phyloP scores from a whole-genome alignment of 2,113 vertebrate species.

The Otus sunia region DNA sequence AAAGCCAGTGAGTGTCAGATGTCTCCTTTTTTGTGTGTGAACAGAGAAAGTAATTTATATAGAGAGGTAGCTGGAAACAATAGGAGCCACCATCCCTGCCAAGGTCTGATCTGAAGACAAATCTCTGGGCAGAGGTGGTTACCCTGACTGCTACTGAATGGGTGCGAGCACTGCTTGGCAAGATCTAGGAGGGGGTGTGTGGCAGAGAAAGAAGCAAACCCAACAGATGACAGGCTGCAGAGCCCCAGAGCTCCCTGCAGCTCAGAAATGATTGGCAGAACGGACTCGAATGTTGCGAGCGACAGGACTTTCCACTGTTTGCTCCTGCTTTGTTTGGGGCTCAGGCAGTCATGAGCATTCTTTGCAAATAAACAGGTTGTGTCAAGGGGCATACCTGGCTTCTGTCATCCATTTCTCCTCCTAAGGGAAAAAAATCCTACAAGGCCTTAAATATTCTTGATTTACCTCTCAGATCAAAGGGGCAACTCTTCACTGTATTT shows the following conservation, averaged over 20 bases:
- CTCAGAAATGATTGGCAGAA: background rate
- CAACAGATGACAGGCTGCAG: background rate
- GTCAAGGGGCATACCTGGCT: background rate
- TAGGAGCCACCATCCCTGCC: background rate
- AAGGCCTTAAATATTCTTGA: background rate
- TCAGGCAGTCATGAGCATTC: background rate
- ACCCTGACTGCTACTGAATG: background rate
- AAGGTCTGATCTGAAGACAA: background rate
- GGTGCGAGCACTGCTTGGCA: background rate
- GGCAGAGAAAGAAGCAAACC: background rate
- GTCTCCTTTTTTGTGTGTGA: conserved; percentile 2
- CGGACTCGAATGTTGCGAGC: background rate
- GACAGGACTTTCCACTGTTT: background rate
- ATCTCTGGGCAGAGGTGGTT: background rate
- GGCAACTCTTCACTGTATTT: background rate
- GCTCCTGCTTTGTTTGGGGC: background rate
- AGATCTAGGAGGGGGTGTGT: background rate
- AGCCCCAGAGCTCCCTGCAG: background rate
- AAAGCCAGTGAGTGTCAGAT: background rate
- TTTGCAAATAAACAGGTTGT: background rate
- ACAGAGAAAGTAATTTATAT: conserved; percentile 35
- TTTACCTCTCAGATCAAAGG: background rate
- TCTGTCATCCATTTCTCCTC: background rate
- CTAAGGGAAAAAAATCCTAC: background rate
- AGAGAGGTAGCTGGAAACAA: background rate